Conservation (phyloP, 2,888 invertebrate genomes). For the Caenorhabditis auriculariae region DNA sequence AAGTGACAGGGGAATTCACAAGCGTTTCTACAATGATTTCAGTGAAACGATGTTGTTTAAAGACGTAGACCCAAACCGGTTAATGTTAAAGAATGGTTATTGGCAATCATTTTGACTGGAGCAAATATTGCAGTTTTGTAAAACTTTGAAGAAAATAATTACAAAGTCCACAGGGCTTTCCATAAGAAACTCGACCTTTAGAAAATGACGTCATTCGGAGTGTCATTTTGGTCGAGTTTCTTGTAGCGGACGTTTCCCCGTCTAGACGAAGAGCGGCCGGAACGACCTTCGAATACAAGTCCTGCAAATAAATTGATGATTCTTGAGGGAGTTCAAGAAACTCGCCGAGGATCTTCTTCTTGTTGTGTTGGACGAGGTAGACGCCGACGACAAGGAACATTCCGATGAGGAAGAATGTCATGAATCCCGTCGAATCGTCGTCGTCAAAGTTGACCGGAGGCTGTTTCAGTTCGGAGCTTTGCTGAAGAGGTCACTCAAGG, state of each 20-base stretch:
- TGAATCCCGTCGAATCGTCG: slow-evolving; percentile 23
- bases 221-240: slow-evolving; percentile 33
- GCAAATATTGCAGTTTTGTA: too few species aligned
- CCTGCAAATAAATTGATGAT: slow-evolving; percentile 15
- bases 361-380: slow-evolving; percentile 40
- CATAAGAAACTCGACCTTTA: too few species aligned
- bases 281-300: slow-evolving; percentile 37
- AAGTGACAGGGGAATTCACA: too few species aligned
- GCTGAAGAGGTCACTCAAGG: too few species aligned
- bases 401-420: slow-evolving; percentile 23
- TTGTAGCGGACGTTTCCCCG: slow-evolving; percentile 36
- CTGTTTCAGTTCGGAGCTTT: not conserved
- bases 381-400: slow-evolving; percentile 22
- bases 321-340: not conserved
- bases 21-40: too few species aligned
- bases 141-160: too few species aligned
- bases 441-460: not conserved
- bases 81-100: too few species aligned
- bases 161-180: too few species aligned
- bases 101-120: too few species aligned
- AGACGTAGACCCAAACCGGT: too few species aligned
- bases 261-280: slow-evolving; percentile 8
- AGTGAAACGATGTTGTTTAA: too few species aligned
- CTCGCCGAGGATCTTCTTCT: slow-evolving; percentile 37
- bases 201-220: too few species aligned